Evolutionary conservation across 2,797 vertebrate genomes (phyloP).

Genomic region (Enteromius argenteus): DNA sequence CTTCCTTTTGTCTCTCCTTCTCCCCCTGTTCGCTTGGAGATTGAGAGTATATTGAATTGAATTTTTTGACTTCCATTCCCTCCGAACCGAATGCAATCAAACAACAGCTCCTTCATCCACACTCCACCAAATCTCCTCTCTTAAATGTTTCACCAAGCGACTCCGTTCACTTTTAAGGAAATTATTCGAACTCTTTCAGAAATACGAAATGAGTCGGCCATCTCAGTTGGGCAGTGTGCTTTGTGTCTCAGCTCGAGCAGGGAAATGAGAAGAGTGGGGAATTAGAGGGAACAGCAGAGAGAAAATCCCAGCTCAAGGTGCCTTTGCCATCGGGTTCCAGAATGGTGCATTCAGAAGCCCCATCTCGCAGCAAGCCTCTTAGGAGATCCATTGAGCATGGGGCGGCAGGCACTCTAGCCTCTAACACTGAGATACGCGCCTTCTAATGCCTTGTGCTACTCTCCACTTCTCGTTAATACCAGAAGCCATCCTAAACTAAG

Average conservation of each 20-base stretch:
- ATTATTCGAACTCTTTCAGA: slow-evolving; percentile 46
- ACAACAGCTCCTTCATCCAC: slow-evolving; percentile 35
- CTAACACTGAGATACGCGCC: slow-evolving; percentile 51
- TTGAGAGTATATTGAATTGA: slow-evolving; percentile 59
- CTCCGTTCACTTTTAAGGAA: slow-evolving; percentile 46
- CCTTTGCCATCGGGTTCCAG: slow-evolving; percentile 65
- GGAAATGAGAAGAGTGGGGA: slow-evolving; percentile 53
- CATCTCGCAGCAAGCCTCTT: slow-evolving; percentile 61
- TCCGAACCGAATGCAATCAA: slow-evolving; percentile 37
- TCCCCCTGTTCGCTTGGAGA: slow-evolving; percentile 26
- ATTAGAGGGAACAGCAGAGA: slow-evolving; percentile 59
- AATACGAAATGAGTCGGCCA: slow-evolving; percentile 46
- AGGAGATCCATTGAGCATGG: slow-evolving; percentile 47
- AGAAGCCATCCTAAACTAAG: slow-evolving; percentile 39
- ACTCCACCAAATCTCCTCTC: slow-evolving; percentile 42
- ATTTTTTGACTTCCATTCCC: slow-evolving; percentile 54
- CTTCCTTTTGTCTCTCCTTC: slow-evolving; percentile 41
- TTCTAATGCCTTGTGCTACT: slow-evolving; percentile 55
- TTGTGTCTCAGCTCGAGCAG: slow-evolving; percentile 40
- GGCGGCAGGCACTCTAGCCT: slow-evolving; percentile 46
- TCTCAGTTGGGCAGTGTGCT: slow-evolving; percentile 36
- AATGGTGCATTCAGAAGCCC: slow-evolving; percentile 50
- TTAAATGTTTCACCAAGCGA: slow-evolving; percentile 41
- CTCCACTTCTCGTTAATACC: slow-evolving; percentile 50
- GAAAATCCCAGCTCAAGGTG: slow-evolving; percentile 69